Evolutionary conservation across 1,140 invertebrate genomes (phyloP), one percentile per base, ranked within the genome.

Genomic region (Vanessa tameamea): DNA sequence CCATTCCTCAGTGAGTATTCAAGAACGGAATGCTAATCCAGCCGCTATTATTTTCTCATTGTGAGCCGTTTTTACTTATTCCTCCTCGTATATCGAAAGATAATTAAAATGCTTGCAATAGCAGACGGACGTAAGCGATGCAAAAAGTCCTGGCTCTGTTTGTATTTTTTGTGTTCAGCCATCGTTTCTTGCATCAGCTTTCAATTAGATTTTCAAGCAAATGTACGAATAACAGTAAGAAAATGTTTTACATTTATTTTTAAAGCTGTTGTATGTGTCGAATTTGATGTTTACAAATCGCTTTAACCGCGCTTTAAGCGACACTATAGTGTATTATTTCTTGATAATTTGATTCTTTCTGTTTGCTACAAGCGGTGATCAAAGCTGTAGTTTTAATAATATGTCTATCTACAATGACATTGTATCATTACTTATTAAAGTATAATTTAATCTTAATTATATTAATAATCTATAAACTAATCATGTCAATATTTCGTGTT

Each of bases 21-120:
- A 75, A 78, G 77, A 79, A 73, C 69, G 80, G 76, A 78, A 83
- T 78, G 77, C 79, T 85, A 83, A 87, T 84, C 79, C 78, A 50
- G 53, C 57, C 66, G 79, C 81, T 83, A 84, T 86, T 83, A 85
- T 85, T 84, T 84, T 85, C 82, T 83, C 84, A 82, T 83, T 85
- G 80, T 78, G 77, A 75, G 64, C 70, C 76, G 72, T 80, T 86
- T 84, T 84, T 84, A 77, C 79, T 79, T 77, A 79, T 76, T 83
- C 72, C 76, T 76, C 72, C 75, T 76, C 80, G 83, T 85, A 81
- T 82, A 81, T 83, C 78, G 80, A 73, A 70, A 78, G 80, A 86
- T 86, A 87, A 87, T 86, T 86, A 87, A 85, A 87, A 87, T 86
- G 76, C 82, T 80, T 79, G 83, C 81, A 78, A 87, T 83, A 82